Base-by-base conservation (phyloP, 2,888 invertebrate species). In the Zygaena filipendulae region DNA sequence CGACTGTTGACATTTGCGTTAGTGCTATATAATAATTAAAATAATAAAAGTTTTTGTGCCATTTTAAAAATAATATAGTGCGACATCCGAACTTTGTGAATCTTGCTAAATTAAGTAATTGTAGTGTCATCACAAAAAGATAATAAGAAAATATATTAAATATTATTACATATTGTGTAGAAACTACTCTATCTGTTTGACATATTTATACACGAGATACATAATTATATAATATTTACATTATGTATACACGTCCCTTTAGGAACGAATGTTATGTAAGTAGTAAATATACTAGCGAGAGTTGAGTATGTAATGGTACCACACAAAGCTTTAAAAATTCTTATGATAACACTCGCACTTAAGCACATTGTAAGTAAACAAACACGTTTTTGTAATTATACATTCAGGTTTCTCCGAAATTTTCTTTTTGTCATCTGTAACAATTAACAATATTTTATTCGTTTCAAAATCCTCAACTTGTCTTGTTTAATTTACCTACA, bases 221-320 rank as follows among this genome's bases (percentile, higher is more conserved):
- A 71, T 69, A 62, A 68, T 63, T 52, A 70, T 75, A 77, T 63
- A 53, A 69, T 75, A 77, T 79, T 74, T 77, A 77, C 75, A 74
- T 72, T 71, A 79, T 77, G 75, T 79, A 72, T 79, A 79, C 79
- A 77, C 71, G 77, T 79, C 72, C 79, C 74, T 60, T 79, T 79
- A 77, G 77, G 79, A 72, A 77, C 79, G 69, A 79, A 72, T 74
- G 79, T 79, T 75, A 66, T 64, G 64, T 49, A 63, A 63, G 62
- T 74, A 75, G 72, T 57, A 70, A 71, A 67, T 67, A 52, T 67
- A 52, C 66, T 71, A 74, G 72, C 56, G 74, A 75, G 75, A 67
- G 49, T 61, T 56, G 70, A 70, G 52, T 69, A 71, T 68, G 53
- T 63, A 60, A 69, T 60, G 49, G 66, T 79, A 77, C 75, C 79